Evolutionary conservation across 2,888 invertebrate genomes (phyloP), one percentile per base, ranked within the genome.

Genomic region (Temnothorax rugatulus): DNA sequence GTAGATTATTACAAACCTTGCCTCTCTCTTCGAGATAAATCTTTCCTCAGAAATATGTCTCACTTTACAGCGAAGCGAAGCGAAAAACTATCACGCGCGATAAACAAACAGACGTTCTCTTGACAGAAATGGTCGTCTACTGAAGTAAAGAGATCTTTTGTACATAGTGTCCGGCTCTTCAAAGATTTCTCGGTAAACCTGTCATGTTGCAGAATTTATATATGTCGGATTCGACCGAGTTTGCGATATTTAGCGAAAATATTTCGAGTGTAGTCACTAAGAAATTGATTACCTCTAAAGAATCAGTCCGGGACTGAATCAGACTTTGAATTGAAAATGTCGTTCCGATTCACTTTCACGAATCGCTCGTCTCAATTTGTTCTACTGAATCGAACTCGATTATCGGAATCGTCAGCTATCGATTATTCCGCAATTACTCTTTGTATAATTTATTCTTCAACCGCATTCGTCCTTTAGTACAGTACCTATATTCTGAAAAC

Each of bases 111-210:
- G 34, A 41, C 18, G 34, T n/a, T 50, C 25, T 34, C 34, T 47
- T 21, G 21, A 69, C 15, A 59, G 57, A 71, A 79, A 71, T 4
- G 21, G 1, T 69, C 18, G 44, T 77, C 69, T 71, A 38, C 50
- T 47, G 47, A 38, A 73, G 44, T 44, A 25, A 69, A 79, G 68
- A 71, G 38, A 81, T 71, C n/a, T 18, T 34, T 79, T 47, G 7
- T 47, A 44, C 57, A 71, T 13, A 47, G 5, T 41, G 15, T 34
- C 52, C 44, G 11, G 44, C 11, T 71, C 8, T 59, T 71, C 13
- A 4, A 41, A 68, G 29, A 54, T 59, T 59, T 9, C 21, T 47
- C 11, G 15, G 21, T 11, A 29, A 69, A 34, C 34, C 9, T 59
- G 47, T 47, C 15, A 18, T 47, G n/a, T 13, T 50, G n/a, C 38